phyloP scores from a whole-genome alignment of 2,888 invertebrate species.

The Apodemia hepburni region DNA sequence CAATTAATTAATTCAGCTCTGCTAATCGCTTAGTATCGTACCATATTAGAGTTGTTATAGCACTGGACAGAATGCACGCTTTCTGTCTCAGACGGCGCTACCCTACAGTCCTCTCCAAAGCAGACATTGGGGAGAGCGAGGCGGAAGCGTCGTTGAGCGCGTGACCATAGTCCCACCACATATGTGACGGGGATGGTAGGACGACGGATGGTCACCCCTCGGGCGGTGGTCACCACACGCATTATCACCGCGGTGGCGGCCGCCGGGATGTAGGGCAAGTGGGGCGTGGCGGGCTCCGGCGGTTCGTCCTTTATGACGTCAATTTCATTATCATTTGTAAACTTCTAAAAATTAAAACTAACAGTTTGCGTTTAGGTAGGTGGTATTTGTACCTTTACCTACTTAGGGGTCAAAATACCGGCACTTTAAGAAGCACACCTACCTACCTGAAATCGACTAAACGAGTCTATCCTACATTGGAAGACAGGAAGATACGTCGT shows the following conservation, averaged over 20 bases:
- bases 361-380: too few species aligned
- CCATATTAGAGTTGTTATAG: constrained; percentile 65
- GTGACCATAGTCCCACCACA: constrained; percentile 38
- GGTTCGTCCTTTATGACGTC: constrained; percentile 48
- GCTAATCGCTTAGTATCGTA: constrained; percentile 47
- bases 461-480: too few species aligned
- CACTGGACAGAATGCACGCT: constrained; percentile 54
- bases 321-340: background rate
- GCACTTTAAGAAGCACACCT: too few species aligned
- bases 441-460: too few species aligned
- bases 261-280: constrained; percentile 55
- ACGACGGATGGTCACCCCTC: constrained; percentile 33
- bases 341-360: too few species aligned
- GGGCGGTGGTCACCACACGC: constrained; percentile 39
- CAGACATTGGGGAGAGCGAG: constrained; percentile 50
- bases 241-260: constrained; percentile 49
- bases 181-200: constrained; percentile 27
- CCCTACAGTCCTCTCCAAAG: constrained; percentile 51
- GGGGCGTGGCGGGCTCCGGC: constrained; percentile 46
- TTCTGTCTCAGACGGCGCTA: constrained; percentile 55
- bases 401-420: too few species aligned
- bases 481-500: too few species aligned
- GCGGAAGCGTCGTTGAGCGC: constrained; percentile 43
- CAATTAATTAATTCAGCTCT: constrained; percentile 27
- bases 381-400: too few species aligned